Evolutionary conservation across 2,797 vertebrate genomes (phyloP).

Genomic region (Corythornis leucogaster): DNA sequence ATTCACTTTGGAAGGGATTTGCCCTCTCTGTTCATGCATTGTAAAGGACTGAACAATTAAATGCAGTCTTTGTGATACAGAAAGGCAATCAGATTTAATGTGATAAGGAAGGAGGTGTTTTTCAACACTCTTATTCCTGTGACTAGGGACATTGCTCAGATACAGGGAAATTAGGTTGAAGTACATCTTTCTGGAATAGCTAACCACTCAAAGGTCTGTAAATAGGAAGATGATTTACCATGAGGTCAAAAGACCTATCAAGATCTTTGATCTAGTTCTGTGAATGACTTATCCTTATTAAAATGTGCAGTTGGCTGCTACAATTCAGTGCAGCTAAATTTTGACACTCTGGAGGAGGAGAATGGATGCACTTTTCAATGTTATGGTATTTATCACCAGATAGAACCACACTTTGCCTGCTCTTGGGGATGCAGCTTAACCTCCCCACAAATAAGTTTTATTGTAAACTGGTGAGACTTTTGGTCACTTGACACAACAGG

Average conservation of each 20-base stretch:
- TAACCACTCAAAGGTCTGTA: not conserved
- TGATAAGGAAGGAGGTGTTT: not conserved
- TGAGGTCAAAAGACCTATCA: not conserved
- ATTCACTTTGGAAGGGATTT: not conserved
- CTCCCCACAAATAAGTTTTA: not conserved
- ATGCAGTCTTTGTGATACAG: not conserved
- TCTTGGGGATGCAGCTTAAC: not conserved
- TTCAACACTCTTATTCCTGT: not conserved
- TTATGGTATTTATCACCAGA: not conserved
- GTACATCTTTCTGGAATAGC: not conserved
- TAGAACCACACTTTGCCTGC: not conserved
- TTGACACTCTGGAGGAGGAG: not conserved
- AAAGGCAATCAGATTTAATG: not conserved
- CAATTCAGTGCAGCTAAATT: not conserved
- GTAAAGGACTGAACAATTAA: not conserved
- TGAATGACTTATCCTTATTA: not conserved
- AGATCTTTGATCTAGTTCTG: not conserved
- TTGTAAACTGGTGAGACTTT: not conserved
- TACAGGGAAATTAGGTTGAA: not conserved
- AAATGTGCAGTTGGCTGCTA: not conserved
- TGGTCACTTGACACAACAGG: not conserved
- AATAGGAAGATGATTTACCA: not conserved
- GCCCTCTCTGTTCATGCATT: not conserved
- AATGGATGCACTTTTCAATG: not conserved
- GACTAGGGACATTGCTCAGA: not conserved